phyloP scores from a whole-genome alignment of 2,113 vertebrate species.

The Pontoporia blainvillei region DNA sequence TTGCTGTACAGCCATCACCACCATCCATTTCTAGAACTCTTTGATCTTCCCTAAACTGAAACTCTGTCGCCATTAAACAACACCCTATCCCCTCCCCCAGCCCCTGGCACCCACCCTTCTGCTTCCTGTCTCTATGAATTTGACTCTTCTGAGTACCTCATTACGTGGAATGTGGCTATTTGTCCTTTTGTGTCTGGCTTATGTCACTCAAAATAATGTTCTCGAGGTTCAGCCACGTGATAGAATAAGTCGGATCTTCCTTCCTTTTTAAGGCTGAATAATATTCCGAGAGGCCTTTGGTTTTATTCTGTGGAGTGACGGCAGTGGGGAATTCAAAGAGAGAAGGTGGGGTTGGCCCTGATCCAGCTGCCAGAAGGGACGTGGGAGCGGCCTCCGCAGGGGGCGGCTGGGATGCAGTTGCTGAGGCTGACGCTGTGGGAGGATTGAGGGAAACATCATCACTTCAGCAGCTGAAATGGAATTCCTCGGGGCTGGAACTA shows the following conservation, averaged over 20 bases:
- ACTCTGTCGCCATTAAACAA: neutral
- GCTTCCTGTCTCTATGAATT: too few species aligned
- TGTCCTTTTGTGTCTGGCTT: neutral
- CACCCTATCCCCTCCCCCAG: too few species aligned
- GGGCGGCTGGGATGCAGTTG: fast-evolving
- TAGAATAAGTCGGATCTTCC: fast-evolving
- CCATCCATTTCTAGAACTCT: neutral
- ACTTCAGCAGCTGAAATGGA: fast-evolving
- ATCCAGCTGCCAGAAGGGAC: neutral
- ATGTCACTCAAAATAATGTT: fast-evolving
- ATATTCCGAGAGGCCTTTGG: neutral
- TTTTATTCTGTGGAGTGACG: neutral
- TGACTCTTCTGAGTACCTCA: fast-evolving
- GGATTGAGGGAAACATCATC: fast-evolving
- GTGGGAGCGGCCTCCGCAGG: neutral
- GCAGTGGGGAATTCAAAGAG: neutral
- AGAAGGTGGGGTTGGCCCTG: neutral
- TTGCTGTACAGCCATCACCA: fast-evolving
- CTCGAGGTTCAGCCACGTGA: fast-evolving
- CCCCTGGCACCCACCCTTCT: fast-evolving
- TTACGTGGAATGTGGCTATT: fast-evolving
- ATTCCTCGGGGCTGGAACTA: neutral
- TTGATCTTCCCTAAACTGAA: neutral
- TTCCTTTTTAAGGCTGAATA: neutral
- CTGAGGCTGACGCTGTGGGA: fast-evolving